Evolutionary conservation across 2,797 vertebrate species (phyloP).

Genomic region (Salarias fasciatus): DNA sequence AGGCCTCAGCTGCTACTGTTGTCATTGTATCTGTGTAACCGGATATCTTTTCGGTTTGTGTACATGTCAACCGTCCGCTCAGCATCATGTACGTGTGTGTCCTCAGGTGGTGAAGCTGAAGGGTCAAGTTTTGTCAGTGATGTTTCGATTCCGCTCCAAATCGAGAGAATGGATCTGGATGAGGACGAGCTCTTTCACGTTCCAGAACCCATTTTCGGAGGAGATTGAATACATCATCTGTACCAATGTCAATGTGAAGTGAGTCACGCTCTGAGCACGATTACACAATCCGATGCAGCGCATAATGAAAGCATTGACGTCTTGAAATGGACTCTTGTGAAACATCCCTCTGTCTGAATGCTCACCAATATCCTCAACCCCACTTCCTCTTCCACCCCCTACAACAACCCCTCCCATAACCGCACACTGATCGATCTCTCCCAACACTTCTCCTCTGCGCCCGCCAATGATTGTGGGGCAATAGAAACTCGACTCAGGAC

Average conservation of each 20-base stretch:
- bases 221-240: constrained; percentile 99
- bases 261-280: constrained; percentile 64
- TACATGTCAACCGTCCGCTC: background rate
- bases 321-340: constrained; percentile 39
- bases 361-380: constrained; percentile 17
- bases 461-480: constrained; percentile 65
- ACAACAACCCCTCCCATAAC: constrained; percentile 13
- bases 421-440: constrained; percentile 62
- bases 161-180: constrained; percentile 95
- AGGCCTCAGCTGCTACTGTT: background rate
- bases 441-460: constrained; percentile 76
- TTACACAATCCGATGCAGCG: constrained; percentile 31
- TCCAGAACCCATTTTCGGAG: constrained; percentile 99
- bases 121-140: constrained; percentile 97
- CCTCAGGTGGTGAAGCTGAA: constrained; percentile 95
- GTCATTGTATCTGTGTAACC: background rate
- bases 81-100: constrained; percentile 14
- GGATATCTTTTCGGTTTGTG: constrained; percentile 1
- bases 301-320: constrained; percentile 20
- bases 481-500: constrained; percentile 93
- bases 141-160: constrained; percentile 97
- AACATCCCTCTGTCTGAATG: constrained; percentile 38
- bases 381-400: constrained; percentile 31
- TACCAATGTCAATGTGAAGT: constrained; percentile 98
- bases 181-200: constrained; percentile 98